A percentile compares a stretch with the other conserved stretches of the same genome.
Evolutionary conservation across 2,888 invertebrate genomes (phyloP).

Genomic region (Phortica okadai): DNA sequence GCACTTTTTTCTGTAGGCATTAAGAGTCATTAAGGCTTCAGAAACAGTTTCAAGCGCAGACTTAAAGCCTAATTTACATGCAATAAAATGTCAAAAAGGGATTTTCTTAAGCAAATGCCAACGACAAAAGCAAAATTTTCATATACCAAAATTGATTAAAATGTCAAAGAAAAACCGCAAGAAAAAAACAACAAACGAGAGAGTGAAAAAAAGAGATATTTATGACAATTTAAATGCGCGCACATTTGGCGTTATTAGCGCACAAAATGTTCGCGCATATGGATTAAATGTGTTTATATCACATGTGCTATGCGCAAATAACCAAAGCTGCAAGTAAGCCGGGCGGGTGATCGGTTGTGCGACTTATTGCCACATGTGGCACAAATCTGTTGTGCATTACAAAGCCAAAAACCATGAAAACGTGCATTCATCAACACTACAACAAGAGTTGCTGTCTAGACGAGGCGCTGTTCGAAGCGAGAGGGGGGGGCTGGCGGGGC

Average conservation of each 20-base stretch:
- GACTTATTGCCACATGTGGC: conserved; percentile 57
- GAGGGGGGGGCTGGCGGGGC: background rate
- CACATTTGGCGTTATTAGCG: conserved; percentile 67
- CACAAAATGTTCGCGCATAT: conserved; percentile 63
- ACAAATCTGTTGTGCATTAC: conserved; percentile 46
- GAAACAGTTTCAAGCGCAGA: too few species aligned
- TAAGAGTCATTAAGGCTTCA: too few species aligned
- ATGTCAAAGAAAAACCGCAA: conserved; percentile 2
- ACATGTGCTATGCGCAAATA: conserved; percentile 11
- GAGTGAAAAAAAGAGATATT: conserved; percentile 41
- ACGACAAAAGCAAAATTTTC: background rate
- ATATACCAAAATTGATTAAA: background rate
- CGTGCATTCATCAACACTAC: conserved; percentile 31
- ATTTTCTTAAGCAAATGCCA: background rate
- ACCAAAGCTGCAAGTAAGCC: background rate
- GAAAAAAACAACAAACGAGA: background rate
- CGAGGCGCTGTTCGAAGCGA: background rate
- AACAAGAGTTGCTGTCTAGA: too few species aligned
- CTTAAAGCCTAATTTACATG: too few species aligned
- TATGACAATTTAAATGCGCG: conserved; percentile 68
- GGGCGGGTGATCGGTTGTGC: conserved; percentile 7
- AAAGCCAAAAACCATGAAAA: conserved; percentile 39
- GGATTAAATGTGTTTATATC: conserved; percentile 49
- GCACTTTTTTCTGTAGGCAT: too few species aligned
- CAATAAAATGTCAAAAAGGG: background rate